Evolutionary conservation across 2,113 vertebrate species (phyloP).

Genomic region (Xerus inauris): DNA sequence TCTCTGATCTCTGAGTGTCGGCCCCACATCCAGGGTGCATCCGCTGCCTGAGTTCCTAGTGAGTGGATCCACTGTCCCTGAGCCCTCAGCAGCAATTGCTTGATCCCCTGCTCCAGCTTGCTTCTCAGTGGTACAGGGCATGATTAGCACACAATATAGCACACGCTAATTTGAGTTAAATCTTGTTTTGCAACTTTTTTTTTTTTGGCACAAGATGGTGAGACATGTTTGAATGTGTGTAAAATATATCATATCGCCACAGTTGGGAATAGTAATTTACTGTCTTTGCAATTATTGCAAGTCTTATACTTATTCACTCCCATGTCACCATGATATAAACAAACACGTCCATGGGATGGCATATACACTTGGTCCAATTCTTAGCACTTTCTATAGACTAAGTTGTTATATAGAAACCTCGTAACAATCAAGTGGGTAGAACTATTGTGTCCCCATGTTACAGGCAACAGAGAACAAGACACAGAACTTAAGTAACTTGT

Average conservation of each 20-base stretch:
- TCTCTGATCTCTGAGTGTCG: fast-evolving
- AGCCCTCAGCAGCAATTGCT: no score
- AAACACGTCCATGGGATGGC: not conserved
- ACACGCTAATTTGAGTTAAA: not conserved
- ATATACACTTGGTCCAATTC: not conserved
- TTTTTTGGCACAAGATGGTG: not conserved
- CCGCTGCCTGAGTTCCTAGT: no score
- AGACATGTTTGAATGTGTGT: not conserved
- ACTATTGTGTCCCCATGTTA: not conserved
- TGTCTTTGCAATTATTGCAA: not conserved
- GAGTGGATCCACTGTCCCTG: not conserved
- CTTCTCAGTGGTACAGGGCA: not conserved
- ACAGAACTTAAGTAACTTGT: not conserved
- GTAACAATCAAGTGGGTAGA: not conserved
- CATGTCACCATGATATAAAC: not conserved
- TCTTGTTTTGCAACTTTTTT: not conserved
- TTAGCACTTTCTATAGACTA: not conserved
- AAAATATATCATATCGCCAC: not conserved
- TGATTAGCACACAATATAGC: not conserved
- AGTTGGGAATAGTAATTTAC: not conserved
- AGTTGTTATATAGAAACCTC: not conserved
- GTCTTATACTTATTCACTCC: not conserved
- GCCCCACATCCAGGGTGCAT: fast-evolving
- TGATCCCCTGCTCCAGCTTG: fast-evolving
- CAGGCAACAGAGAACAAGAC: not conserved